These are phyloP conservation scores for Cordilura impudica DNA, from an alignment of 2,888 invertebrate genomes.

Conservation along the genomic window DNA sequence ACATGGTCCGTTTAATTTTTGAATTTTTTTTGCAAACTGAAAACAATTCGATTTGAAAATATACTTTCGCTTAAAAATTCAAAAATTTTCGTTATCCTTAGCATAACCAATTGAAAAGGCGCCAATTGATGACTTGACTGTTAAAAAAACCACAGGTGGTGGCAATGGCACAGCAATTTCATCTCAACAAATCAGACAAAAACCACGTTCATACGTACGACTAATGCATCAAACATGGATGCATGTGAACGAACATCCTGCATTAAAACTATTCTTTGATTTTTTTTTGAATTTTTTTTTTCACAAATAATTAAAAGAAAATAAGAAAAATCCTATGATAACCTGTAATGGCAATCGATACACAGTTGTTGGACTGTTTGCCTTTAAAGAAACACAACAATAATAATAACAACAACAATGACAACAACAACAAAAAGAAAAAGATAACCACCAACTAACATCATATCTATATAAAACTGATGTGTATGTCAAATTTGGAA, in stretches of 20 bases:
- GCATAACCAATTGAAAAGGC: conserved; percentile 51
- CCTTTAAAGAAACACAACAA: too few relatives aligned
- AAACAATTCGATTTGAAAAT: background rate
- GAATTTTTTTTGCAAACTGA: too few relatives aligned
- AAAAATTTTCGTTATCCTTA: conserved; percentile 2
- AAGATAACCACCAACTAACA: conserved; percentile 3
- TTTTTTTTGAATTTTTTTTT: too few relatives aligned
- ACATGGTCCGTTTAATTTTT: too few relatives aligned
- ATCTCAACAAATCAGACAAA: conserved; percentile 22
- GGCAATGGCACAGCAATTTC: conserved; percentile 10
- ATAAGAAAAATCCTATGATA: background rate
- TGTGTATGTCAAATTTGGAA: conserved; percentile 56
- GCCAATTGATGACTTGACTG: conserved; percentile 44
- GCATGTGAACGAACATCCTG: background rate
- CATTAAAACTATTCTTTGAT: background rate
- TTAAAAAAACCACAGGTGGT: conserved; percentile 53
- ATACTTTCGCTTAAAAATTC: background rate
- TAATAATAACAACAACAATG: too few relatives aligned
- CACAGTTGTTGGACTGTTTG: background rate
- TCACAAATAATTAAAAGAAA: background rate
- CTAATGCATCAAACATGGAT: background rate
- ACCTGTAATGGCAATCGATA: too few relatives aligned
- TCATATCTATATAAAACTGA: conserved; percentile 34
- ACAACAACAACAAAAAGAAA: background rate
- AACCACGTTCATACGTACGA: conserved; percentile 5